Evolutionary conservation across 2,888 invertebrate species (phyloP).

Genomic region (Macaria notata): DNA sequence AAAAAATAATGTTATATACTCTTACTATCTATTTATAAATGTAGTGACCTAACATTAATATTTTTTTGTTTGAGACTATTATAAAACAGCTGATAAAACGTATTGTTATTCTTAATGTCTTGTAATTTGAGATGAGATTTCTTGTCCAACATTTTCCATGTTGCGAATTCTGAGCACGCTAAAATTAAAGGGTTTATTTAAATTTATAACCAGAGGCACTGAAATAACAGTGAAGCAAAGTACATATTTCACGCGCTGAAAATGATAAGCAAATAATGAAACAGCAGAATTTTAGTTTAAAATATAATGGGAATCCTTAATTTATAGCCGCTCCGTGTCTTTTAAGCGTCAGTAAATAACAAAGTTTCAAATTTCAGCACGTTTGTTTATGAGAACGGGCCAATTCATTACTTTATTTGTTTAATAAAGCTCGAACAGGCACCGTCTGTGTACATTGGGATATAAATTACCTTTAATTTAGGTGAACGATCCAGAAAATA

Average conservation of each 20-base stretch:
- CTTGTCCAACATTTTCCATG: slow-evolving; percentile 8
- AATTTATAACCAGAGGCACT: slow-evolving; percentile 22
- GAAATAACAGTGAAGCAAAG: slow-evolving; percentile 24
- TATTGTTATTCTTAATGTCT: not conserved
- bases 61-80: no score
- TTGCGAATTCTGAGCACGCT: slow-evolving; percentile 10
- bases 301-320: slow-evolving; percentile 40
- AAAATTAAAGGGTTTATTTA: slow-evolving; percentile 20
- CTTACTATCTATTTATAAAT: no score
- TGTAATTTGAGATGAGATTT: not conserved
- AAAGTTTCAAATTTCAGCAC: slow-evolving; percentile 66
- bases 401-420: slow-evolving; percentile 77
- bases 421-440: slow-evolving; percentile 73
- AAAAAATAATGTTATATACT: no score
- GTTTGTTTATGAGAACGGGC: slow-evolving; percentile 67
- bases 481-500: slow-evolving; percentile 76
- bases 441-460: slow-evolving; percentile 67
- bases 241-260: slow-evolving; percentile 24
- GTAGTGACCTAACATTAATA: no score
- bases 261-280: slow-evolving; percentile 29
- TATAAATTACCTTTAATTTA: slow-evolving; percentile 81
- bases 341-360: slow-evolving; percentile 59
- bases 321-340: slow-evolving; percentile 52
- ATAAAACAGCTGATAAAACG: no score
- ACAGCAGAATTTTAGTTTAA: slow-evolving; percentile 29